These are phyloP conservation scores for Pipa parva DNA, from an alignment of 2,113 vertebrate species.

Conservation along the genomic window DNA sequence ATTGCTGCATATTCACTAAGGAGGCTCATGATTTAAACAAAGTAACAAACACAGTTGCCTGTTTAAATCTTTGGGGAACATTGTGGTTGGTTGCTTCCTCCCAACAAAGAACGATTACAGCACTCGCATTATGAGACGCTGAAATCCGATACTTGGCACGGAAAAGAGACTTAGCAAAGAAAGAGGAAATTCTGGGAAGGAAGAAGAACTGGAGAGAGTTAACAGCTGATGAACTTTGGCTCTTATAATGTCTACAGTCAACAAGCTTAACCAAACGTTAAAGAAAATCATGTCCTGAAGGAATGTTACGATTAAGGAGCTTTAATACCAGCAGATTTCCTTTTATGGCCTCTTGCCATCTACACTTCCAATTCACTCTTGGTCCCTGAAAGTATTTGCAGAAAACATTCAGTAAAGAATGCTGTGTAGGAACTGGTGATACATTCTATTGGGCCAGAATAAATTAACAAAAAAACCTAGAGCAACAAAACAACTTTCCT, in stretches of 20 bases:
- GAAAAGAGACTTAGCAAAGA: constrained; percentile 45
- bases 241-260: constrained; percentile 7
- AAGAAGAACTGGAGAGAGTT: background rate
- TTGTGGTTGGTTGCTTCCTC: constrained; percentile 45
- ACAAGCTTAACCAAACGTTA: background rate
- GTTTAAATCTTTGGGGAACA: constrained; percentile 44
- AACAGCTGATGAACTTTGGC: background rate
- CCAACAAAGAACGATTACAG: constrained; percentile 50
- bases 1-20: background rate
- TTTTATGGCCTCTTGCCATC: background rate
- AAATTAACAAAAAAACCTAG: too few species aligned
- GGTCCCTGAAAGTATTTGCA: background rate
- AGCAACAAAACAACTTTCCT: too few species aligned
- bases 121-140: constrained; percentile 47
- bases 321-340: background rate
- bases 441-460: too few species aligned
- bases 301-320: background rate
- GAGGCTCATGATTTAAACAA: constrained; percentile 3
- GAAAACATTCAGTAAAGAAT: background rate
- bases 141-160: constrained; percentile 55
- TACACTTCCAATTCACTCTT: background rate
- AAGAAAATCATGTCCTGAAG: background rate
- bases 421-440: too few species aligned
- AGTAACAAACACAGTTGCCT: constrained; percentile 1
- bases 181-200: constrained; percentile 21